A percentile compares a stretch with the other conserved stretches of the same genome.
Conservation (phyloP, 92 coral and sea anemone species). For the Actinernus sp. region DNA sequence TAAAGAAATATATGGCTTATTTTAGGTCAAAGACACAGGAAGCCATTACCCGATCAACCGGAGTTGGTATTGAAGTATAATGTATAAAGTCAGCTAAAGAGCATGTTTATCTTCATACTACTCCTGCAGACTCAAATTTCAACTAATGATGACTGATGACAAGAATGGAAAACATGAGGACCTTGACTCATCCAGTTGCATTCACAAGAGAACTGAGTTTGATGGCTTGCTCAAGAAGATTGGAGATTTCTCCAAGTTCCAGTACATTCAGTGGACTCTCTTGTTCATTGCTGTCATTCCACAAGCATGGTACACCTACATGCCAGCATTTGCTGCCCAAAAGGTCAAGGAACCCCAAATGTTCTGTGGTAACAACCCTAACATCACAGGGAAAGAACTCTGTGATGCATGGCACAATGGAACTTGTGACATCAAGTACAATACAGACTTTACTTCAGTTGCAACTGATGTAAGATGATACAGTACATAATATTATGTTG, state of each 20-base stretch:
- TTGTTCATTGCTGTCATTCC: conserved; percentile 86
- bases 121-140: no score
- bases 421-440: conserved; percentile 72
- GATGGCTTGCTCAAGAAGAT: conserved; percentile 70
- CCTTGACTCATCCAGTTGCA: conserved; percentile 20
- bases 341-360: conserved; percentile 74
- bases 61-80: no score
- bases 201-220: conserved; percentile 77
- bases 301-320: conserved; percentile 97
- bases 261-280: conserved; percentile 89
- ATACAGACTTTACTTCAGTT: conserved; percentile 77
- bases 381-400: conserved; percentile 42
- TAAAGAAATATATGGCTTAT: no score
- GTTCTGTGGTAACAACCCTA: conserved; percentile 55
- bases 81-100: no score
- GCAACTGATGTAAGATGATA: conserved; percentile 86
- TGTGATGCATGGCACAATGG: conserved; percentile 52
- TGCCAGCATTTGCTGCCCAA: conserved; percentile 96
- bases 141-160: no score
- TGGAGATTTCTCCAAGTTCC: conserved; percentile 93
- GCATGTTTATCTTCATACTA: no score
- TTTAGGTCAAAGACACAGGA: no score
- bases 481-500: no score
- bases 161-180: no score
- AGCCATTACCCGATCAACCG: no score